Conservation (phyloP, 2,888 invertebrate species). For the Prosapia bicincta region DNA sequence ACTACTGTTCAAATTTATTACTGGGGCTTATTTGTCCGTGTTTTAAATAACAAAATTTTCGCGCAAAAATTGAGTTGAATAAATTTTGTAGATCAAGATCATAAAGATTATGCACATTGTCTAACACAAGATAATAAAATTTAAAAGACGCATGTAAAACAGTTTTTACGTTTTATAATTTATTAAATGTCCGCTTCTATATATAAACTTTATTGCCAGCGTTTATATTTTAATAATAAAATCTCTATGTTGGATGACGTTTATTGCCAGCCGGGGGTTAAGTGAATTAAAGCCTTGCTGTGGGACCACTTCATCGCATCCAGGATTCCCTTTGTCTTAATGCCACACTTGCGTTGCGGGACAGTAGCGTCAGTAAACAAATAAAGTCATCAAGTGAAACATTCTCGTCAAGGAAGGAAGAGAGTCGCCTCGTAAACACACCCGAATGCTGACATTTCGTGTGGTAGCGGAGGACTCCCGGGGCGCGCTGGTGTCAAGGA, state of each 20-base stretch:
- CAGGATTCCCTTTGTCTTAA: background rate
- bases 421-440: background rate
- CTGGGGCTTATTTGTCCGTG: no score
- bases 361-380: background rate
- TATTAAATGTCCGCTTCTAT: background rate
- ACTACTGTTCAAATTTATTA: no score
- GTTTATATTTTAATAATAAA: background rate
- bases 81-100: no score
- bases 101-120: background rate
- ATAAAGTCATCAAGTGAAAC: background rate
- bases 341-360: background rate
- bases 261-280: background rate
- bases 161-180: background rate
- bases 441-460: background rate
- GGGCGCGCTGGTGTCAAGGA: conserved; percentile 12
- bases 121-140: background rate
- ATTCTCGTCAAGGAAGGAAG: background rate
- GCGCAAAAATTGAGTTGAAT: no score
- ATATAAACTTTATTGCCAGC: background rate
- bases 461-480: conserved; percentile 9
- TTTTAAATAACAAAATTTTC: no score
- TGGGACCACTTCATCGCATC: background rate
- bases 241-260: background rate
- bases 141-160: background rate
- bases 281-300: background rate